These are phyloP conservation scores for Carassius auratus DNA, from an alignment of 2,113 vertebrate species.

Conservation along the genomic window DNA sequence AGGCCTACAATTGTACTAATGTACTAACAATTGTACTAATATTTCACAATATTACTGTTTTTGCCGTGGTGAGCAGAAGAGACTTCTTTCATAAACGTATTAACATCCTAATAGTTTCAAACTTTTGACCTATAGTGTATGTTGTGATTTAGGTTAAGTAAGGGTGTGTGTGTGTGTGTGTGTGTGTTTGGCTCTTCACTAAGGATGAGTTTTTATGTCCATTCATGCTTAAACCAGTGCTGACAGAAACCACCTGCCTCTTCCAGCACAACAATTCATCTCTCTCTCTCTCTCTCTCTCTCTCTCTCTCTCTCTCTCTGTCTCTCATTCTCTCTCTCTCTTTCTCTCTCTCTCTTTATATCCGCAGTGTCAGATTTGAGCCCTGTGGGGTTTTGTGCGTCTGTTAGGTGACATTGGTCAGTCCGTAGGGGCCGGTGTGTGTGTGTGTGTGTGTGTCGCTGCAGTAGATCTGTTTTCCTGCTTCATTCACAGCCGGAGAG, in stretches of 20 bases:
- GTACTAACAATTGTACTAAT: too few species aligned
- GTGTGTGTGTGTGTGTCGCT: background rate
- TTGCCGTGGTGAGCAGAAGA: background rate
- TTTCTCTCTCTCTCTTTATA: background rate
- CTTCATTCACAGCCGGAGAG: constrained; percentile 5
- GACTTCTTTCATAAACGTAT: background rate
- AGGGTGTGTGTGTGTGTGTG: constrained; percentile 4
- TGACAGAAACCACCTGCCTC: constrained; percentile 48
- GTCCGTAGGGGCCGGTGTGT: background rate
- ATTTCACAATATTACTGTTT: too few species aligned
- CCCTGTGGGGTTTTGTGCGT: constrained; percentile 23
- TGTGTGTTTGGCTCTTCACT: background rate
- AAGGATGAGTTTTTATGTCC: background rate
- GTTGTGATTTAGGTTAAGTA: background rate
- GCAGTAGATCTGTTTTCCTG: background rate
- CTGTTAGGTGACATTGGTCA: constrained; percentile 51
- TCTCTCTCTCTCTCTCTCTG: background rate
- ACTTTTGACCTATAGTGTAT: background rate
- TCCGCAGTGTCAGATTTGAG: constrained; percentile 24
- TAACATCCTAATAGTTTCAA: background rate
- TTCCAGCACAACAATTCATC: constrained; percentile 18
- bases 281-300: background rate
- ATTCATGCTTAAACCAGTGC: constrained; percentile 23
- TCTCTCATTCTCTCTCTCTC: background rate
- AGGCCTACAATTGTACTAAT: too few species aligned